phyloP scores from a whole-genome alignment of 2,797 vertebrate species.

The Choloepus didactylus region DNA sequence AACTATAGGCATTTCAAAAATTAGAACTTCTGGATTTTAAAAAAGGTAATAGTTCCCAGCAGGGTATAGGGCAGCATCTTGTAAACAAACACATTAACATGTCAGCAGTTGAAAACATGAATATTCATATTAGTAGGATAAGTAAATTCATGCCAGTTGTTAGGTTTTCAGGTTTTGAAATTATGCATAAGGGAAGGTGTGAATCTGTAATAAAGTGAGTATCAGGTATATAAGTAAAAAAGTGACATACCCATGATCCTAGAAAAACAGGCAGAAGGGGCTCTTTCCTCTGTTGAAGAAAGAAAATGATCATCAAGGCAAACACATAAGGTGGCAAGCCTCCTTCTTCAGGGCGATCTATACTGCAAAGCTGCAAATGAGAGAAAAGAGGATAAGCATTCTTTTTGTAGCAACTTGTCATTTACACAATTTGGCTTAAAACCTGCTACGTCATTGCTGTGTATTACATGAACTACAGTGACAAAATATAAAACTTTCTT shows the following conservation, averaged over 20 bases:
- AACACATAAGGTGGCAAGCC: conserved; percentile 94
- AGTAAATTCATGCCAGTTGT: conserved; percentile 35
- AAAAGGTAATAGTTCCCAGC: neutral
- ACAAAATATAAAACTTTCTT: neutral
- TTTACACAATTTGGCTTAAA: neutral
- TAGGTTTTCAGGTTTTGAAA: conserved; percentile 48
- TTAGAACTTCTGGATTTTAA: neutral
- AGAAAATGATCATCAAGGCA: conserved; percentile 95
- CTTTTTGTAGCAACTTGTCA: neutral
- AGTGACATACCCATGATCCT: conserved; percentile 92
- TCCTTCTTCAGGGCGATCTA: conserved; percentile 95
- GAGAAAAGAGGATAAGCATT: neutral
- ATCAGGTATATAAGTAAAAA: conserved; percentile 39
- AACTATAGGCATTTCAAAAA: neutral
- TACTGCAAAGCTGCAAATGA: conserved; percentile 91
- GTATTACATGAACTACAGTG: neutral
- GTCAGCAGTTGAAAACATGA: neutral
- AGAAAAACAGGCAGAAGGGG: conserved; percentile 94
- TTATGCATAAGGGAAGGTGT: neutral
- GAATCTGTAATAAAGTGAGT: conserved; percentile 29
- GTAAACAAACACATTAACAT: conserved; percentile 11
- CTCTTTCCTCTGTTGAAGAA: conserved; percentile 95
- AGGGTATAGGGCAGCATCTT: neutral
- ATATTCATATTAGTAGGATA: conserved; percentile 16
- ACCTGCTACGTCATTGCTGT: neutral